Evolutionary conservation across 2,888 invertebrate genomes (phyloP), one percentile per base, ranked within the genome.

Genomic region (Keiferia lycopersicella): DNA sequence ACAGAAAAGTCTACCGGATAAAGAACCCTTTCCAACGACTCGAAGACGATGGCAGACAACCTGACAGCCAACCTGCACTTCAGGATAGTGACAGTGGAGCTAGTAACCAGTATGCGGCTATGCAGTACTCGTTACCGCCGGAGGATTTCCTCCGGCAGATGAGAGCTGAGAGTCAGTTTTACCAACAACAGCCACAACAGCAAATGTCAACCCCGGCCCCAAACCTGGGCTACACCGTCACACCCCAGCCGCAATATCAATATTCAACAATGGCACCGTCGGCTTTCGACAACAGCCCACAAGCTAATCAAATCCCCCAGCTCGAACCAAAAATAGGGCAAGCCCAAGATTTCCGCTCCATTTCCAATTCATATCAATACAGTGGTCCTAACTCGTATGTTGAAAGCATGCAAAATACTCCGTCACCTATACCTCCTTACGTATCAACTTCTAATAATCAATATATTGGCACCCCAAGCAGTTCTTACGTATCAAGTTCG

Each of bases 61-160:
- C 73, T 34, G 78, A 78, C 30, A 77, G 73, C 50, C 78, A 73
- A 48, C 67, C 70, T 64, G 77, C 81, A 67, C 64, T 75, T 45
- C 83, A 82, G 61, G 92, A 92, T 77, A 87, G 77, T 68, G 85
- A 83, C 61, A 77, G 82, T 26, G 88, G 87, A 73, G 87, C 91
- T 79, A 92, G 91, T 82, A 91, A 90, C 79, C 91, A 91, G 80
- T 89, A 91, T 82, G 81, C 87, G 67, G 82, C 88, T 50, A 75
- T 90, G 76, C 90, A 91, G 78, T 92, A 91, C 74, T 90, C 90
- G 38, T 77, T 92, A 67, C 92, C 92, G 66, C 91, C 92, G 11
- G 91, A 92, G 65, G 88, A 90, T 50, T 92, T 91, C 66, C 76
- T 92, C 45, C 89, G 90, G 63, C 86, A 91, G 68, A 80, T 91